A percentile compares a stretch with the other conserved stretches of the same genome.
These are phyloP conservation scores for Philypnodon macrostomus DNA, from an alignment of 2,797 vertebrate genomes.

Conservation along the genomic window DNA sequence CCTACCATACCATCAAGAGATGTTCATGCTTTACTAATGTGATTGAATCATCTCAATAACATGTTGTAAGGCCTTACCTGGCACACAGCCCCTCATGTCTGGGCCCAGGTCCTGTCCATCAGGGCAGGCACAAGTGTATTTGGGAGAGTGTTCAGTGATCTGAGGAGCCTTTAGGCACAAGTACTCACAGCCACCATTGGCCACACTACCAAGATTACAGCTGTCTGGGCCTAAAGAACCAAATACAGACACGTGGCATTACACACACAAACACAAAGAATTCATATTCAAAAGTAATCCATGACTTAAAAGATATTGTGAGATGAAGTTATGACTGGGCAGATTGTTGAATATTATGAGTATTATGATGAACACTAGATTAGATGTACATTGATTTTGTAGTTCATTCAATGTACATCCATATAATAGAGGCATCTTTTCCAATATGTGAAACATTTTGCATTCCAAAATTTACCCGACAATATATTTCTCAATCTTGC, in stretches of 20 bases:
- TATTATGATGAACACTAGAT: too few relatives aligned
- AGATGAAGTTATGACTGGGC: too few relatives aligned
- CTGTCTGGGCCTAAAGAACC: conserved; percentile 83
- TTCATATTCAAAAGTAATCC: too few relatives aligned
- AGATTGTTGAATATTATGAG: too few relatives aligned
- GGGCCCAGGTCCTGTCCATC: conserved; percentile 89
- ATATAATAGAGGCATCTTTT: too few relatives aligned
- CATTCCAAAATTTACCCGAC: not conserved
- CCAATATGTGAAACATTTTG: too few relatives aligned
- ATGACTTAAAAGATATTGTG: too few relatives aligned
- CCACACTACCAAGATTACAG: conserved; percentile 87
- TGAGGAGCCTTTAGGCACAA: conserved; percentile 96
- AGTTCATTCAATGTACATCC: too few relatives aligned
- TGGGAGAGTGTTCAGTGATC: conserved; percentile 89
- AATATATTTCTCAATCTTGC: not conserved
- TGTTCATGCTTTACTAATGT: conserved; percentile 23
- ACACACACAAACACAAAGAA: too few relatives aligned
- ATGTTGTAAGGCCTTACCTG: conserved; percentile 70
- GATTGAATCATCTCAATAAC: conserved; percentile 26
- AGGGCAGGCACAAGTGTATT: conserved; percentile 94
- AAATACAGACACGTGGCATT: conserved; percentile 20
- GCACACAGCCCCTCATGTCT: conserved; percentile 90
- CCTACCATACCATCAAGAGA: too few relatives aligned
- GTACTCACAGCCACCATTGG: conserved; percentile 93
- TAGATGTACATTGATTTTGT: too few relatives aligned